Base-by-base conservation (phyloP, 2,113 vertebrate species). In the Cynopterus brachyotis region DNA sequence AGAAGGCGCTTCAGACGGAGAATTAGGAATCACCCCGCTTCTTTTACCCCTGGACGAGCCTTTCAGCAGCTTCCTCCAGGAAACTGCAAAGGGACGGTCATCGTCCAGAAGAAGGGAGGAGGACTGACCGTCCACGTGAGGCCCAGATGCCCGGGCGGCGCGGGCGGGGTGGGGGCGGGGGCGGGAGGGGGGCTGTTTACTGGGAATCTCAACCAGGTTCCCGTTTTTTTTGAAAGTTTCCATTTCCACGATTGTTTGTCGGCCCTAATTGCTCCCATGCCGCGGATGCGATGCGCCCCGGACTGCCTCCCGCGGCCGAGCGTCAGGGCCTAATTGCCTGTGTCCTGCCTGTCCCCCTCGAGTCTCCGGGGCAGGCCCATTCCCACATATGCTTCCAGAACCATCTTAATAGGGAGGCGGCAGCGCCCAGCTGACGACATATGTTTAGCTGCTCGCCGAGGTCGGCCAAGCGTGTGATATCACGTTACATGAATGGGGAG, bases 261-360 rank as follows among this genome's bases (percentile, higher is more conserved):
- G 98, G 98, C 98, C 98, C 97, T 99, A 99, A 99, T 99, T 99
- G 98, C 98, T 99, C 98, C 98, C 99, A 98, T 98, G 98, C 98
- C 79, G 94, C n/a, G n/a, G n/a, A 76, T 47, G 96, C 98, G 98
- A 98, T 97, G 97, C 95, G 97, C 98, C 98, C 98, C 92, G 94
- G 97, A 96, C 98, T 98, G 98, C 98, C 98, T 97, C 97, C 35
- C 5, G 70, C 89, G 93, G 98, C 96, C 98, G 95, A 93, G 97
- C 6, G 2, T 89, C 88, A 81, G 92, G 97, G 96, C 91, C 87
- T 99, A 98, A 99, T 98, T 98, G 98, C 98, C 96, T 3, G 92
- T 97, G 95, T 98, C 98, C 98, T 97, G 98, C 97, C 97, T 81
- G 97, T 97, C 95, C 98, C 97, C 98, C n/a, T 6, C 1, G 86